phyloP scores from a whole-genome alignment of 2,113 vertebrate species.

The Zapus hudsonius region DNA sequence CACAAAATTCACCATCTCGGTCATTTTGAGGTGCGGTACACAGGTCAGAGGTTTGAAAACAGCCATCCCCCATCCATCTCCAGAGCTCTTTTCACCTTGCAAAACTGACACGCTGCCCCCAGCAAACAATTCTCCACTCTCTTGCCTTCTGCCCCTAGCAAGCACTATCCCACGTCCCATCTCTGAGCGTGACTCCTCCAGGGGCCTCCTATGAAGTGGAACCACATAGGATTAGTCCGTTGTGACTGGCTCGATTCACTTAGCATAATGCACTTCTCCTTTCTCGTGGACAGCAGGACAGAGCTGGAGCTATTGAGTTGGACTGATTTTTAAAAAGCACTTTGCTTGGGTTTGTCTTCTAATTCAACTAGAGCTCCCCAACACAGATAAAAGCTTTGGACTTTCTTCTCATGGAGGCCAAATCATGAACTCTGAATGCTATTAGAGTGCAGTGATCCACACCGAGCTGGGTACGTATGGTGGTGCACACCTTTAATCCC shows the following conservation, averaged over 20 bases:
- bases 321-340: conserved; percentile 20
- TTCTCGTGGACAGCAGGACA: not conserved
- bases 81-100: not conserved
- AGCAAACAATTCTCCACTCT: not conserved
- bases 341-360: not conserved
- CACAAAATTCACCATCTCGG: not conserved
- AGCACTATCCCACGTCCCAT: not conserved
- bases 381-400: not conserved
- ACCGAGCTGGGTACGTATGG: too few relatives aligned
- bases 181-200: not conserved
- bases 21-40: not conserved
- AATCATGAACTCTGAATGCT: not conserved
- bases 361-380: not conserved
- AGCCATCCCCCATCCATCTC: too few relatives aligned
- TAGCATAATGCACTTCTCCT: not conserved
- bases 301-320: not conserved
- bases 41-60: not conserved
- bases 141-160: rapidly evolving
- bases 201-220: not conserved
- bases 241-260: not conserved
- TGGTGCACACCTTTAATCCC: too few relatives aligned
- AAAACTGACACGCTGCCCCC: not conserved
- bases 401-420: not conserved
- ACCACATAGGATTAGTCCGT: not conserved
- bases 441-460: not conserved